Evolutionary conservation across 2,113 vertebrate genomes (phyloP).

Genomic region (Dascyllus trimaculatus): DNA sequence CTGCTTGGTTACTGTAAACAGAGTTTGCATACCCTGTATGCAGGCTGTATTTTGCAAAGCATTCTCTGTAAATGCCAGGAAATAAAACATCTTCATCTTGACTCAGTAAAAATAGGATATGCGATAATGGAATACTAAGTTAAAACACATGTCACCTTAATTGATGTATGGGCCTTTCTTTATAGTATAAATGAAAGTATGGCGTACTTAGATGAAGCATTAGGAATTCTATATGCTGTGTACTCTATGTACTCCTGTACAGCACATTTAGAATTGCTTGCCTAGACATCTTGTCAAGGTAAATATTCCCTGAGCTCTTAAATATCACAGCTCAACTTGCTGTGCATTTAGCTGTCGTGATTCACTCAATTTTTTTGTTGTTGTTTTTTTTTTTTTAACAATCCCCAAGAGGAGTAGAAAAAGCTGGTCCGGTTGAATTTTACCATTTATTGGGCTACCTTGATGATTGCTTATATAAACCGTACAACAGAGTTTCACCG

Average conservation of each 20-base stretch:
- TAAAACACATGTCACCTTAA: neutral
- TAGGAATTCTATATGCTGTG: neutral
- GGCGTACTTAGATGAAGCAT: neutral
- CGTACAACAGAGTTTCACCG: neutral
- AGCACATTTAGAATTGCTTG: conserved; percentile 17
- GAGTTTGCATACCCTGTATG: neutral
- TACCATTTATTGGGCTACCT: neutral
- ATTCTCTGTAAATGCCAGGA: neutral
- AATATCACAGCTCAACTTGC: conserved; percentile 29
- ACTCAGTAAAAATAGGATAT: neutral
- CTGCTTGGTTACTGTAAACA: conserved; percentile 14
- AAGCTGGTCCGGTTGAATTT: neutral
- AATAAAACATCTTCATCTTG: neutral
- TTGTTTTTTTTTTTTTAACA: neutral
- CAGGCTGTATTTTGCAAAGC: neutral
- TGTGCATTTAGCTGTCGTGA: conserved; percentile 32
- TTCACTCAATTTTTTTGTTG: neutral
- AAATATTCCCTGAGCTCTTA: conserved; percentile 43
- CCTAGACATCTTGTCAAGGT: conserved; percentile 22
- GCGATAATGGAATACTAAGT: neutral
- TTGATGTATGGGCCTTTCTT: neutral
- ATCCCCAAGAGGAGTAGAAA: conserved; percentile 8
- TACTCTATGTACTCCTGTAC: neutral
- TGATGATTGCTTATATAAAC: neutral
- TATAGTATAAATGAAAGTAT: neutral